Conservation (phyloP, 1,140 invertebrate species). For the Leptopilina clavipes region DNA sequence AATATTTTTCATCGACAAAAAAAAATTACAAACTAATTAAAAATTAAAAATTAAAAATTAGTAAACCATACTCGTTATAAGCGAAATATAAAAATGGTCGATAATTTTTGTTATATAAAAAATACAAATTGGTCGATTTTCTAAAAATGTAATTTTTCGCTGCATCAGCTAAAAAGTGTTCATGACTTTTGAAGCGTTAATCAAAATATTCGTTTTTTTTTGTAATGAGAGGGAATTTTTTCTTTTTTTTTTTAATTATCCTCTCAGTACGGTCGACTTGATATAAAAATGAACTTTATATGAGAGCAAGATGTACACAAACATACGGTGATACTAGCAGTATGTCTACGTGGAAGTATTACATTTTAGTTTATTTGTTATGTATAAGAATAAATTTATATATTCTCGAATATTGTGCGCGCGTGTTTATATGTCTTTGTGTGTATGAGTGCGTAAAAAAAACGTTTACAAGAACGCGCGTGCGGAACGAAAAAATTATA, state of each 20-base stretch:
- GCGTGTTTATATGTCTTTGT: conserved; percentile 35
- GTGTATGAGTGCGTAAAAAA: not conserved
- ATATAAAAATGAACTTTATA: conserved; percentile 1
- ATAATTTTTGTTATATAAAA: too few relatives aligned
- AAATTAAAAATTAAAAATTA: too few relatives aligned
- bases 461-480: conserved; percentile 15
- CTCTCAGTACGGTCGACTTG: not conserved
- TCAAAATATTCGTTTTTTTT: not conserved
- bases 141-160: not conserved
- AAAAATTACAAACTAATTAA: too few relatives aligned
- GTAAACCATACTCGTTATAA: too few relatives aligned
- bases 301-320: conserved; percentile 16
- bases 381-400: conserved; percentile 28
- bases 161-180: not conserved
- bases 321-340: conserved; percentile 49
- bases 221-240: not conserved
- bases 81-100: too few relatives aligned
- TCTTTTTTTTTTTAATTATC: not conserved
- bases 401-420: conserved; percentile 15
- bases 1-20: not conserved
- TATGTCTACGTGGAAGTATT: conserved; percentile 53
- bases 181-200: not conserved
- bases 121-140: too few relatives aligned
- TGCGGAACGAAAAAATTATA: conserved; percentile 9
- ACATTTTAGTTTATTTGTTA: conserved; percentile 29